Conservation (phyloP, 2,888 invertebrate genomes). For the Lissonota sp. region DNA sequence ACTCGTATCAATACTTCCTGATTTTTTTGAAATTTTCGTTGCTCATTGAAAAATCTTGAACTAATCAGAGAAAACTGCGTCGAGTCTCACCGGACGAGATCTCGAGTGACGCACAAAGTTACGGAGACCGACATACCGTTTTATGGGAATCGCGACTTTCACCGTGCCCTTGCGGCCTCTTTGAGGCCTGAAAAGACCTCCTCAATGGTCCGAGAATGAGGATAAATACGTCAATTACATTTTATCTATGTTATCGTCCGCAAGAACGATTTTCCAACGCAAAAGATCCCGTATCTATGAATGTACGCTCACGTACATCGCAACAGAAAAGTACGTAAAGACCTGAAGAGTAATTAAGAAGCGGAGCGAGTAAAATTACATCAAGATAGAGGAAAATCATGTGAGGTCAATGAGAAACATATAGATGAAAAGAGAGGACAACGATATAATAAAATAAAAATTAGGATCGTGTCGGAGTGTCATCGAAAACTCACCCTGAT, state of each 20-base stretch:
- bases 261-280: conserved; percentile 18
- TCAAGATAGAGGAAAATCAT: too few species aligned
- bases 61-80: background rate
- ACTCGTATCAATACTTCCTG: background rate
- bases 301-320: background rate
- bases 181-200: background rate
- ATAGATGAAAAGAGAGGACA: too few species aligned
- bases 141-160: conserved; percentile 50
- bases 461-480: background rate
- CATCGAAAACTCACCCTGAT: conserved; percentile 90
- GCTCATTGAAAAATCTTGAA: background rate
- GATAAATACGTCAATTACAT: background rate
- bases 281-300: background rate
- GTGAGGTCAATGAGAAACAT: too few species aligned
- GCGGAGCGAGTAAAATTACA: background rate
- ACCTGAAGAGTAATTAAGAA: conserved; percentile 11
- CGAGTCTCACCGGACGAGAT: conserved; percentile 14
- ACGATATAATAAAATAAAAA: too few species aligned
- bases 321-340: conserved; percentile 37
- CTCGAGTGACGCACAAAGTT: conserved; percentile 25
- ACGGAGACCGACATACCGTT: background rate
- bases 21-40: background rate
- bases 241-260: background rate
- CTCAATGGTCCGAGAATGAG: too few species aligned
- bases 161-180: conserved; percentile 51